phyloP scores from a whole-genome alignment of 2,888 invertebrate genomes.

The Meta bourneti region DNA sequence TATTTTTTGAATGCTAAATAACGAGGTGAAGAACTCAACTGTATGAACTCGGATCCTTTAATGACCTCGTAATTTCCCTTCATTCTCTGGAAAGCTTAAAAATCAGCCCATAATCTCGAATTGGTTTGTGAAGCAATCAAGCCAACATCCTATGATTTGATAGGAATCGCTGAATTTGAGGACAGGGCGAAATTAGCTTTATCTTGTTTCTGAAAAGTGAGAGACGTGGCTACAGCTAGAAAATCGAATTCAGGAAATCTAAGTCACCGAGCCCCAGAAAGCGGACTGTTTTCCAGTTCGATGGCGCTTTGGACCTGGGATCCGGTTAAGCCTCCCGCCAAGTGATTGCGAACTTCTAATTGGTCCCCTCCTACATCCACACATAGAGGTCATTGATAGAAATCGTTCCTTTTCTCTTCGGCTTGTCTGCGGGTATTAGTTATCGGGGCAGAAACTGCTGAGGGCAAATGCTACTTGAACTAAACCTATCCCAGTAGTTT shows the following conservation, averaged over 20 bases:
- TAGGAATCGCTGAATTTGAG: conserved; percentile 19
- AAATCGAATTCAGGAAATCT: conserved; percentile 34
- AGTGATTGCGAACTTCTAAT: conserved; percentile 59
- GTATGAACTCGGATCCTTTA: too few species aligned
- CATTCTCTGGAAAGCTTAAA: conserved; percentile 6
- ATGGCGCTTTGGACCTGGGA: conserved; percentile 9
- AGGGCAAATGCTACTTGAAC: conserved; percentile 31
- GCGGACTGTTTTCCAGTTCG: conserved; percentile 18
- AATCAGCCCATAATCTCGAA: background rate
- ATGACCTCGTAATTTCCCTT: background rate
- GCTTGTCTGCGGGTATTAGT: conserved; percentile 61
- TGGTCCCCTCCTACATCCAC: conserved; percentile 17
- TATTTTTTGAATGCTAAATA: too few species aligned
- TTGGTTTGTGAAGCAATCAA: conserved; percentile 10
- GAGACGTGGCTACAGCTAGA: conserved; percentile 7
- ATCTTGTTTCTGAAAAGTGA: conserved; percentile 48
- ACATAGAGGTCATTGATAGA: conserved; percentile 41
- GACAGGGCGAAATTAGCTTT: conserved; percentile 27
- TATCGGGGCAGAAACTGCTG: conserved; percentile 19
- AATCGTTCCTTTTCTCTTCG: conserved; percentile 39
- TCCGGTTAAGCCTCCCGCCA: conserved; percentile 31
- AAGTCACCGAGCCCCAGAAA: conserved; percentile 12
- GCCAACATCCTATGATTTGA: conserved; percentile 15
- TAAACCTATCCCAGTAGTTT: conserved; percentile 18
- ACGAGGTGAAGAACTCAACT: too few species aligned